Percentiles rank a stretch among this genome's conserved stretches.
Evolutionary conservation across 2,888 invertebrate species (phyloP).

Genomic region (Chesias legatella): DNA sequence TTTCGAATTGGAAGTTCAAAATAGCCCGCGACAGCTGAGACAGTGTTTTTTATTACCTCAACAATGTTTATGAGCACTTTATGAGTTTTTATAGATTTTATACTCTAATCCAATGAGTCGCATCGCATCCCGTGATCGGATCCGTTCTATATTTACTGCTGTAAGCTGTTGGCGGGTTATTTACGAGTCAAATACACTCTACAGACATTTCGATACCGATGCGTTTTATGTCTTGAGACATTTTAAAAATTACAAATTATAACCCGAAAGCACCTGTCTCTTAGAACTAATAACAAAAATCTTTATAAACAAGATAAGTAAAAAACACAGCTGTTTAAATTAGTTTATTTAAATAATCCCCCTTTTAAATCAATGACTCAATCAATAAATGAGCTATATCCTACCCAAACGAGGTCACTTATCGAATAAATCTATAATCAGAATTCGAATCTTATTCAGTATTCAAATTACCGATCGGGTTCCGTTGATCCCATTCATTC

Average conservation of each 20-base stretch:
- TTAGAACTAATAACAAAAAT: slow-evolving; percentile 11
- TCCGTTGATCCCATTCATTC: slow-evolving; percentile 56
- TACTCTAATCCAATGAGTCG: slow-evolving; percentile 64
- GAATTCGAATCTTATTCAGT: slow-evolving; percentile 68
- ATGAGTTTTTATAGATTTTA: slow-evolving; percentile 77
- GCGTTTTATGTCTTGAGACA: slow-evolving; percentile 10
- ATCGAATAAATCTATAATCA: slow-evolving; percentile 78
- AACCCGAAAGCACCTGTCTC: slow-evolving; percentile 11
- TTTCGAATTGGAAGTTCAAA: slow-evolving; percentile 60
- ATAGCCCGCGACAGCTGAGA: slow-evolving; percentile 79
- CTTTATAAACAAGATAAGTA: slow-evolving; percentile 22
- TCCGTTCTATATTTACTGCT: slow-evolving; percentile 60
- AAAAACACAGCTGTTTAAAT: slow-evolving; percentile 20
- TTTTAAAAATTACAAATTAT: slow-evolving; percentile 11
- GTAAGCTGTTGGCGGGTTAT: slow-evolving; percentile 50
- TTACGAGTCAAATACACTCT: slow-evolving; percentile 38
- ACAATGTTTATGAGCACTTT: slow-evolving; percentile 78
- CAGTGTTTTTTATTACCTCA: slow-evolving; percentile 77
- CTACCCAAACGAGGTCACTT: slow-evolving; percentile 74
- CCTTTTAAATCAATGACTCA: slow-evolving; percentile 45
- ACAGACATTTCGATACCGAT: slow-evolving; percentile 16
- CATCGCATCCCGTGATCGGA: slow-evolving; percentile 67
- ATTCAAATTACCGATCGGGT: slow-evolving; percentile 71
- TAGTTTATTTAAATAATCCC: slow-evolving; percentile 20
- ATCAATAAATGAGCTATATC: slow-evolving; percentile 77